Evolutionary conservation across 2,888 invertebrate genomes (phyloP), one percentile per base, ranked within the genome.

Genomic region (Ophion ventricosus): DNA sequence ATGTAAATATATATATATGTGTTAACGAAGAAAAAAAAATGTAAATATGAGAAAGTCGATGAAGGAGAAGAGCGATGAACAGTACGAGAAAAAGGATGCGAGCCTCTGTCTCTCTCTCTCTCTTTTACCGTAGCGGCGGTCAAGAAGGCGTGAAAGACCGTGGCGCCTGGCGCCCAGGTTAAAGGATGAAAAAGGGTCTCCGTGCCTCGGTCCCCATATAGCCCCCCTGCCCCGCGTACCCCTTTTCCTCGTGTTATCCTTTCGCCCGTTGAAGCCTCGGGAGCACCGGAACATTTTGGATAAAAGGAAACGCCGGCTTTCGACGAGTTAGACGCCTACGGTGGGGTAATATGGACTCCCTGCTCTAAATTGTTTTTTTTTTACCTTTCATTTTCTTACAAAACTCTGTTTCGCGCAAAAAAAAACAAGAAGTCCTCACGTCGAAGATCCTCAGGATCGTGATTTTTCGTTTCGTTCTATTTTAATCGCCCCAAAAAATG

Each of bases 151-250:
- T 91, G 91, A 91, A 78, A 91, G 87, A 74, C 89, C 85, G 87
- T 91, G 91, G 91, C 91, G 91, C 91, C 91, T 90, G 90, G 91
- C 91, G 91, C 90, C 88, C 87, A 84, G 75, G 77, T 64, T 76
- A 69, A 57, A 76, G 81, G 78, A 80, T 85, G 79, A 82, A 83
- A 81, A 84, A 80, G 82, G 80, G 77, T 80, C 74, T 54, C 67
- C 59, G 23, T 20, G 49, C 67, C 25, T 35, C 56, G 43, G 59
- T 59, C 43, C 35, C 26, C 57, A 35, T 64, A n/a, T n/a, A n/a
- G n/a, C 40, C 72, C 49, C 56, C 26, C 59, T 43, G 61, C 61
- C 23, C 61, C 35, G 8, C 67, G n/a, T 25, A 43, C 77, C 57
- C 69, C 8, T 43, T 23, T 56, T 35, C 43, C 35, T 61, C 20